A percentile compares a stretch with the other conserved stretches of the same genome.
phyloP scores from a whole-genome alignment of 2,888 invertebrate genomes.

The Cartodere bifasciata region DNA sequence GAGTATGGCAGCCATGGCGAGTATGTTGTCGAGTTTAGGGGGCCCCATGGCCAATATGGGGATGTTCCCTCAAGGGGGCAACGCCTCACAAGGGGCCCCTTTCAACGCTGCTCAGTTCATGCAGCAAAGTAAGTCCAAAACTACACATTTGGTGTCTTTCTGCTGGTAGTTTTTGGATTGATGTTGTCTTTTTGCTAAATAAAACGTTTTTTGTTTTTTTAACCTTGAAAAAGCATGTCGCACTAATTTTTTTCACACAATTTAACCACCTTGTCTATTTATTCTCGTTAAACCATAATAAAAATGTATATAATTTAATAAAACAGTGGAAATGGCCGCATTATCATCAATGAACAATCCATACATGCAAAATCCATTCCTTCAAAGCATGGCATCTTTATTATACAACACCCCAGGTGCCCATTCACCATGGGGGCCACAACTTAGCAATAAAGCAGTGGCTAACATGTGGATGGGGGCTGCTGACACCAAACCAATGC shows the following conservation, averaged over 20 bases:
- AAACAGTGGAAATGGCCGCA: slow-evolving; percentile 57
- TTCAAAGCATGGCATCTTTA: slow-evolving; percentile 30
- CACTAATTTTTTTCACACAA: no score
- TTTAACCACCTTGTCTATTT: no score
- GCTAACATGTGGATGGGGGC: slow-evolving; percentile 47
- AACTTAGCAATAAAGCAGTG: slow-evolving; percentile 40
- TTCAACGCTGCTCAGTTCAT: slow-evolving; percentile 68
- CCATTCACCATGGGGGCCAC: slow-evolving; percentile 28
- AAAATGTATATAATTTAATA: no score
- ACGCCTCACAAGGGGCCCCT: slow-evolving; percentile 28
- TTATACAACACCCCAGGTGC: slow-evolving; percentile 25
- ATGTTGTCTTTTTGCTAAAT: no score
- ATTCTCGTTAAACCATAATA: no score
- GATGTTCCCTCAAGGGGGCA: slow-evolving; percentile 24
- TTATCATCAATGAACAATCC: slow-evolving; percentile 37
- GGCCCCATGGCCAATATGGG: slow-evolving; percentile 32
- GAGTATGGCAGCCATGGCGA: slow-evolving; percentile 37
- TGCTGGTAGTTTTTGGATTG: neutral
- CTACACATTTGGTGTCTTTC: no score
- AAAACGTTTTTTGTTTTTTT: no score
- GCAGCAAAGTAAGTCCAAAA: slow-evolving; percentile 70
- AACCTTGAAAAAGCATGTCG: no score
- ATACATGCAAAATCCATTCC: slow-evolving; percentile 30
- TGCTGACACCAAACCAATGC: slow-evolving; percentile 25
- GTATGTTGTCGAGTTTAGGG: slow-evolving; percentile 36